Evolutionary conservation across 2,797 vertebrate genomes (phyloP).

Genomic region (Gambelia wislizenii): DNA sequence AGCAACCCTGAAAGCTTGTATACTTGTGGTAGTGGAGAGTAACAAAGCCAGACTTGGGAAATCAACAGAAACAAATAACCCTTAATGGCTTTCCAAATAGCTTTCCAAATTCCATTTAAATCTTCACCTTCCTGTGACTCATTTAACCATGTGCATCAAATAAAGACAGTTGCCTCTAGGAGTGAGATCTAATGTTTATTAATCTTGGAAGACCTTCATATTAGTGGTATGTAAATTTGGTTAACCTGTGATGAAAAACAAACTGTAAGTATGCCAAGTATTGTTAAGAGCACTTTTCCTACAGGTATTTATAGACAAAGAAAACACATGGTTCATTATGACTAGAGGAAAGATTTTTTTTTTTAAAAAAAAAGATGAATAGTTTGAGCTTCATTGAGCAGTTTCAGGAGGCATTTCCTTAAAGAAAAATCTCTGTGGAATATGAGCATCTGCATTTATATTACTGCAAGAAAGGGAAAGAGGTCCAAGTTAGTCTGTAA

Average conservation of each 20-base stretch:
- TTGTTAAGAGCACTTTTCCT: conserved; percentile 23
- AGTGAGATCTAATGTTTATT: conserved; percentile 10
- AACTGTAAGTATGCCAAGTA: conserved; percentile 29
- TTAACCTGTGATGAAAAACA: conserved; percentile 34
- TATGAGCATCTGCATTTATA: not conserved
- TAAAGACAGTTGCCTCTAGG: not conserved
- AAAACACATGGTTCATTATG: conserved; percentile 20
- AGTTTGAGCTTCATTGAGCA: conserved; percentile 21
- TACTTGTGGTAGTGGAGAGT: not conserved
- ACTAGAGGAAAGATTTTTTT: conserved; percentile 3
- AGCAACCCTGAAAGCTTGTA: not conserved
- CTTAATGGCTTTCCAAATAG: not conserved
- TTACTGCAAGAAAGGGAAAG: not conserved
- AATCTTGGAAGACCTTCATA: conserved; percentile 16
- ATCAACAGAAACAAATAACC: not conserved
- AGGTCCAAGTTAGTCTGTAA: conserved; percentile 3
- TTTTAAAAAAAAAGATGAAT: conserved; percentile 24
- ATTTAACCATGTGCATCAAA: not conserved
- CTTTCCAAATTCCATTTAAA: conserved; percentile 6
- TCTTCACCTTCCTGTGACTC: conserved; percentile 23
- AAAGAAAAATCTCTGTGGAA: conserved; percentile 17
- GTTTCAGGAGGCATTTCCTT: conserved; percentile 37
- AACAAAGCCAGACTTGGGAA: not conserved
- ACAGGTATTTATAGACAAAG: conserved; percentile 7
- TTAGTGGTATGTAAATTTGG: conserved; percentile 27